Evolutionary conservation across 2,888 invertebrate genomes (phyloP), one percentile per base, ranked within the genome.

Genomic region (Chrysina gloriosa): DNA sequence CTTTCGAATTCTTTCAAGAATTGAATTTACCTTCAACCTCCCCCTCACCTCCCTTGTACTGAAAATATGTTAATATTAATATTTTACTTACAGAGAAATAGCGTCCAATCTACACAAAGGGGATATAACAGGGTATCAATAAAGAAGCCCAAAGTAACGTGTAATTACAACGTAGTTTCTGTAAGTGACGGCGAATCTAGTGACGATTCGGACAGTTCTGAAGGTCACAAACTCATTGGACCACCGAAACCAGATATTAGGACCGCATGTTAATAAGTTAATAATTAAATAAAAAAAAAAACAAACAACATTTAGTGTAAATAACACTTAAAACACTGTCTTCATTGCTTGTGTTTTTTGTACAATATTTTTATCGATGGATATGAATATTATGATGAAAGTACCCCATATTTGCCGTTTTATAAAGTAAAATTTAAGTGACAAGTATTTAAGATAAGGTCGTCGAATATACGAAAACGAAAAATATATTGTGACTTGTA

Each of bases 121-220:
- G 81, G 81, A 63, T 84, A 82, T 76, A 84, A 81, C 76, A 79
- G 80, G 74, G 83, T 84, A 67, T 84, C 84, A 45, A 84, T 84
- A 72, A 82, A 82, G 74, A 83, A 84, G 71, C 83, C 84, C 48
- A 83, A 83, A 76, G 83, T 84, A 63, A 84, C 84, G 56, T 84
- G 84, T 74, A 84, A 84, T 72, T 84, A 84, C 77, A 84, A 84
- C 71, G 83, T 84, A 67, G 83, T 84, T 68, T 79, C 83, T 68
- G 82, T 83, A 70, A 82, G 82, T 74, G 76, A 77, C 70, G 83
- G 82, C 54, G 82, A 80, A 19, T 83, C 83, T 72, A 80, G 80
- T 16, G 81, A 79, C 74, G 83, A 83, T 75, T 80, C 81, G 19
- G 82, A 83, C 71, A 81, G 79, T 75, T 80, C 82, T 52, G 82